These are phyloP conservation scores for Denticeps clupeoides DNA, from an alignment of 2,797 vertebrate species.

Conservation along the genomic window DNA sequence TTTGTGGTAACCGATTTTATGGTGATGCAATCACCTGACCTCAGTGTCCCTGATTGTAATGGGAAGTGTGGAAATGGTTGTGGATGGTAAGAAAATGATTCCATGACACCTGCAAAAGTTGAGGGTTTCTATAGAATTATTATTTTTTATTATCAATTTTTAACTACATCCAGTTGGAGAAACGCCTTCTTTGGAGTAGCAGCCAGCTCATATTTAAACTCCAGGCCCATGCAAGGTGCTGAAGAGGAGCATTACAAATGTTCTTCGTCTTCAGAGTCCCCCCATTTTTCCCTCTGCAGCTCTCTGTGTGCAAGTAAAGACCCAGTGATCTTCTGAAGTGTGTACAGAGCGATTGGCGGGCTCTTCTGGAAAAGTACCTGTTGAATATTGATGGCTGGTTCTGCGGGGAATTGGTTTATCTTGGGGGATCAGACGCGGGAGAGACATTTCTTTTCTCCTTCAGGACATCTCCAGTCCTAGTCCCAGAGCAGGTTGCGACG, in stretches of 20 bases:
- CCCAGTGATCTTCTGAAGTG: constrained; percentile 29
- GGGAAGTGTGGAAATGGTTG: constrained; percentile 6
- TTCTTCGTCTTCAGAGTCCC: no score
- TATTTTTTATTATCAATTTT: no score
- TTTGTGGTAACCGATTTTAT: neutral
- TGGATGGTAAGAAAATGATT: constrained; percentile 16
- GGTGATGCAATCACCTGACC: neutral
- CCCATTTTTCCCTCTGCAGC: constrained; percentile 11
- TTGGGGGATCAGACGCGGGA: no score
- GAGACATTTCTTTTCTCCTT: constrained; percentile 47
- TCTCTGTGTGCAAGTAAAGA: constrained; percentile 27
- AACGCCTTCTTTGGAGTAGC: no score
- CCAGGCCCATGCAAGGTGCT: neutral
- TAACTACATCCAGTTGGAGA: no score
- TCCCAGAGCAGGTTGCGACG: no score
- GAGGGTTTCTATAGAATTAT: no score
- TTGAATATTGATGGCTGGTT: constrained; percentile 64
- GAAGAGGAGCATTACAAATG: constrained; percentile 3
- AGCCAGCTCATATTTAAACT: no score
- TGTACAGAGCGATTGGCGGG: constrained; percentile 34
- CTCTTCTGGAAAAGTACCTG: constrained; percentile 53
- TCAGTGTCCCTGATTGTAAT: neutral
- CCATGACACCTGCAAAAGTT: neutral
- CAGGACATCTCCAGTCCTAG: no score
- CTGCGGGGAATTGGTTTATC: constrained; percentile 60